Conservation (phyloP, 2,888 invertebrate genomes). For the Cremastinae sp. region DNA sequence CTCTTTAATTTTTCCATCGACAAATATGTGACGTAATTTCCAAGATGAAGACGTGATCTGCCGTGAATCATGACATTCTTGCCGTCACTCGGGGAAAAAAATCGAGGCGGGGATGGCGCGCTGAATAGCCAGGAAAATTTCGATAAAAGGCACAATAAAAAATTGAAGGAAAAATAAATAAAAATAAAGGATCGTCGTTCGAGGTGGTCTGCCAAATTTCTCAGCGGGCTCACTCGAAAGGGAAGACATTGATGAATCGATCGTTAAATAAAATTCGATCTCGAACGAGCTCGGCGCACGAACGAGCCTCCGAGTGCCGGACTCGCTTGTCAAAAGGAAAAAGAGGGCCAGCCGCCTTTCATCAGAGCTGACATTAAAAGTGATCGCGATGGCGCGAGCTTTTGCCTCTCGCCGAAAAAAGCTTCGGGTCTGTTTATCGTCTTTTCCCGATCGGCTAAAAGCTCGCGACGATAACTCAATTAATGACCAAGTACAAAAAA, state of each 20-base stretch:
- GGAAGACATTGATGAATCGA: constrained; percentile 49
- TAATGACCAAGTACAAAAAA: background rate
- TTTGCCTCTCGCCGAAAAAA: constrained; percentile 18
- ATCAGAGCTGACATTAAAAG: constrained; percentile 34
- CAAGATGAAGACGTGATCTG: constrained; percentile 13
- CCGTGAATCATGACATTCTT: constrained; percentile 46
- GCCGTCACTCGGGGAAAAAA: constrained; percentile 21
- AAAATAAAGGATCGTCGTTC: background rate
- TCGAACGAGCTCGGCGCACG: background rate
- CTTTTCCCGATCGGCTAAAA: constrained; percentile 7
- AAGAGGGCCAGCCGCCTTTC: constrained; percentile 44
- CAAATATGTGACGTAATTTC: constrained; percentile 21
- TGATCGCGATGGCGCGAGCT: constrained; percentile 7
- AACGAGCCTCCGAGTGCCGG: constrained; percentile 35
- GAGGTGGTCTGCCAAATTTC: constrained; percentile 47
- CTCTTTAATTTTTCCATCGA: background rate
- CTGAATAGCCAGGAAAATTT: background rate
- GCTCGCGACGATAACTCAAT: background rate
- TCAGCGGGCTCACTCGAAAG: constrained; percentile 39
- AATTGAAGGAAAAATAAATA: constrained; percentile 4
- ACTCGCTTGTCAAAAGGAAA: constrained; percentile 33
- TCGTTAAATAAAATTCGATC: constrained; percentile 11
- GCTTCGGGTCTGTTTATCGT: constrained; percentile 24
- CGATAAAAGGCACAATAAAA: constrained; percentile 2
- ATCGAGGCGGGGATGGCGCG: background rate